Base-by-base conservation (phyloP, 2,888 invertebrate genomes). In the Choreutis nemorana region DNA sequence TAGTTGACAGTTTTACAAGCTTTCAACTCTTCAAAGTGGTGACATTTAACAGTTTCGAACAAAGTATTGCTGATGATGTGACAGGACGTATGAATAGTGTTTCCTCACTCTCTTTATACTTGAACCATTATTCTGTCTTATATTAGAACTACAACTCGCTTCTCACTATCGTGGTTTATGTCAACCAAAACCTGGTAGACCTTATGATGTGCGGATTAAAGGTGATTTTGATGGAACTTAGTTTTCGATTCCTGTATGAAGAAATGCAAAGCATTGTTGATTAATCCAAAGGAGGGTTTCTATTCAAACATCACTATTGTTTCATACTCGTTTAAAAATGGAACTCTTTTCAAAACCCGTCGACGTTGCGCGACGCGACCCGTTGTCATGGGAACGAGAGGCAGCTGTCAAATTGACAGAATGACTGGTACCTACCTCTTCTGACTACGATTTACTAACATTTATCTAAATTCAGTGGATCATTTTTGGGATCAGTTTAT, bases 251-350 rank as follows among this genome's bases (percentile, higher is more conserved):
- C n/a, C 27, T 37, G 36, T 37, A 39, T 37, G 52, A 50, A 53
- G 54, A 51, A 51, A 41, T 38, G 42, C 44, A 42, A 47, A 40
- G 52, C 48, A 60, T 66, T 66, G 68, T 70, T 56, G 59, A 66
- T 64, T 62, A 64, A 66, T 64, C 47, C 44, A 42, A 58, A 56
- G 50, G 53, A 57, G 55, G 56, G 53, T 50, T n/a, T 49, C 63
- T 58, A 71, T 72, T 68, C 66, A 67, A 65, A 61, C 42, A 55
- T 32, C 39, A 39, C 50, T 45, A 67, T 72, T 72, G 72, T 72
- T 67, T 67, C 55, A 33, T 20, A 20, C 15, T 46, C 48, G 48
- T 56, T 63, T 58, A 56, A 63, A 61, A 61, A 60, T 54, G 50
- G 49, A 56, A 54, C 58, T 58, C 50, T 54, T 64, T 60, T 65